Evolutionary conservation across 2,888 invertebrate genomes (phyloP), one percentile per base, ranked within the genome.

Genomic region (Trissolcus japonicus): DNA sequence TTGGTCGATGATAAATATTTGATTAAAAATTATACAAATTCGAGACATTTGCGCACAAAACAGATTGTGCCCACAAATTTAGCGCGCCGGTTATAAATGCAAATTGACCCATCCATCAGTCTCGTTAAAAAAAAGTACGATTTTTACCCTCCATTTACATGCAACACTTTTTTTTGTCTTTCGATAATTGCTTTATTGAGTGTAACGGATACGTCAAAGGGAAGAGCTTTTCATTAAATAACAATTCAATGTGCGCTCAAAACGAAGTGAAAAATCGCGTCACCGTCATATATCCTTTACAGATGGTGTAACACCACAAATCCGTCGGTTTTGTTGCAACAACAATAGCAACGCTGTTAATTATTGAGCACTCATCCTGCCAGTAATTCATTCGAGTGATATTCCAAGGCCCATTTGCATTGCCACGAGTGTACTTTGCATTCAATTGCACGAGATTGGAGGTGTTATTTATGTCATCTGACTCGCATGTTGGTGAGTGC

Each of bases 381-480:
- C 55, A 50, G 55, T 62, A 50, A 61, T 69, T 62, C 54, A 69
- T 60, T 56, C 61, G 19, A 55, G 69, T 50, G 60, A 69, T 69
- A 59, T 69, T 55, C n/a, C 40, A 61, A 61, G 57, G 55, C 60
- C 59, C 68, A 48, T 55, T 69, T 61, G 48, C 55, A 69, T 60
- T 69, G 60, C 43, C 59, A 67, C 21, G 57, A 67, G 59, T 41
- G 25, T 59, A 25, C 40, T 67, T 59, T 53, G 59, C 17, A 59
- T 67, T 67, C 19, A 67, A 67, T 67, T 67, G 67, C 40, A 43
- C 19, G 51, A 59, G 67, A 67, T 67, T 67, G 25, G 41, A 67
- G 59, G 43, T 41, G 57, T 67, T 67, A 67, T 59, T 67, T 67
- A 67, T 59, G 59, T 43, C 51, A 67, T 53, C 57, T 57, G 41